Percentiles rank a stretch among this genome's conserved stretches.
These are phyloP conservation scores for Microplitis deprimator DNA, from an alignment of 2,888 invertebrate species.

Conservation along the genomic window DNA sequence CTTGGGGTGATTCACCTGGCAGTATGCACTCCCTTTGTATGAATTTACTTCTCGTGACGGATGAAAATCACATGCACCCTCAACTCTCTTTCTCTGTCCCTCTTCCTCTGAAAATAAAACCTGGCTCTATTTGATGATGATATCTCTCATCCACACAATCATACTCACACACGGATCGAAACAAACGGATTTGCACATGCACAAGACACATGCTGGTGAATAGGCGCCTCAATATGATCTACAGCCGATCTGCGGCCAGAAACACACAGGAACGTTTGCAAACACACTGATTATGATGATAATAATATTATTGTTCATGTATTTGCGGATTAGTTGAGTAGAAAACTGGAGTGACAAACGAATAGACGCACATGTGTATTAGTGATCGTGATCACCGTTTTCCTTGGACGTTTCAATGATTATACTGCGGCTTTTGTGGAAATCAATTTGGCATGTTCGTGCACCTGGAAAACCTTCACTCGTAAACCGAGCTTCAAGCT, in stretches of 20 bases:
- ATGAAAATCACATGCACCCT: slow-evolving; percentile 45
- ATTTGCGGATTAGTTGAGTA: slow-evolving; percentile 55
- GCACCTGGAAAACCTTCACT: slow-evolving; percentile 41
- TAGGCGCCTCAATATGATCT: not conserved
- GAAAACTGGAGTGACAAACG: slow-evolving; percentile 54
- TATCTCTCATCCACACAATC: not conserved
- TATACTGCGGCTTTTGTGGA: slow-evolving; percentile 39
- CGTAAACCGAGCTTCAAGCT: not conserved
- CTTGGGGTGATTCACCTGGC: slow-evolving; percentile 39
- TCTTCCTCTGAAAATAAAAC: slow-evolving; percentile 30
- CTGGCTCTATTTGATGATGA: not conserved
- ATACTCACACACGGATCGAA: not conserved
- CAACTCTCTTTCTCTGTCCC: slow-evolving; percentile 5
- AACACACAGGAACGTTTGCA: not conserved
- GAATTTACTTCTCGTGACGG: slow-evolving; percentile 37
- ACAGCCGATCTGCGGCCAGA: not conserved
- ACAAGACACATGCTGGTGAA: not conserved
- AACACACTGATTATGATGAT: not conserved
- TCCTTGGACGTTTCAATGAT: slow-evolving; percentile 35
- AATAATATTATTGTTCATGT: slow-evolving; percentile 16
- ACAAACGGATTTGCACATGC: not conserved
- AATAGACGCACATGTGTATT: slow-evolving; percentile 28
- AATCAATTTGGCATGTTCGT: slow-evolving; percentile 47
- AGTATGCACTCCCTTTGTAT: slow-evolving; percentile 1
- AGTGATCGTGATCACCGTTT: slow-evolving; percentile 17